Conservation (phyloP, 2,888 invertebrate genomes). For the Leptinotarsa haldemani region DNA sequence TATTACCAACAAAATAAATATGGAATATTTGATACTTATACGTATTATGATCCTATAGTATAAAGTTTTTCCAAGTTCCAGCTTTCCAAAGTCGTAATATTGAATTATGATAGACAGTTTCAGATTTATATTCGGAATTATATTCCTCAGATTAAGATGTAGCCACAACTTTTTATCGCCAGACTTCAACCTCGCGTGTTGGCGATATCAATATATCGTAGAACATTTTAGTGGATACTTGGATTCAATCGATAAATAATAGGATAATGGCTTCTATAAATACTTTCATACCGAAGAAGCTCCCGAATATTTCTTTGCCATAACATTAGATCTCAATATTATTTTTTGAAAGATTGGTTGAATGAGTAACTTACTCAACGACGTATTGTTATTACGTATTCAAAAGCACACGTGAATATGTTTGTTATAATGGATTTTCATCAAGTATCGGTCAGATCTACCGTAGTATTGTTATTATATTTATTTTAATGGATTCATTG, state of each 20-base stretch:
- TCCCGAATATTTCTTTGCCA: not conserved
- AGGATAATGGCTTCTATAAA: slow-evolving; percentile 10
- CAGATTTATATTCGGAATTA: not conserved
- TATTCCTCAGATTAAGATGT: not conserved
- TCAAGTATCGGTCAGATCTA: too few species aligned
- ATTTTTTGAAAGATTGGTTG: too few species aligned
- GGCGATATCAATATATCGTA: slow-evolving; percentile 8
- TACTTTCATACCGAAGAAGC: not conserved
- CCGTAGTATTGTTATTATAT: too few species aligned
- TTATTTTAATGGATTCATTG: too few species aligned
- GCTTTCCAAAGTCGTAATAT: not conserved
- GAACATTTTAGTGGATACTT: slow-evolving; percentile 11
- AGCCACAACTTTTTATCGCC: slow-evolving; percentile 2
- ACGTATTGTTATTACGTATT: too few species aligned
- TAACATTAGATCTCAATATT: not conserved
- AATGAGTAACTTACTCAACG: too few species aligned
- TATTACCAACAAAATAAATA: too few species aligned
- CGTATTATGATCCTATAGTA: too few species aligned
- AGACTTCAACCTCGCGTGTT: not conserved
- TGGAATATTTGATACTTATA: too few species aligned
- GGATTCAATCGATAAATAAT: slow-evolving; percentile 6
- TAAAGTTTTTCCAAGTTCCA: not conserved
- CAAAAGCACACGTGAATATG: too few species aligned
- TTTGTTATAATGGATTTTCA: too few species aligned
- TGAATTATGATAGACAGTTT: not conserved